Percentiles rank a stretch among this genome's conserved stretches.
Conservation (phyloP, 2,113 vertebrate species). For the Gallinago paraguaiae region DNA sequence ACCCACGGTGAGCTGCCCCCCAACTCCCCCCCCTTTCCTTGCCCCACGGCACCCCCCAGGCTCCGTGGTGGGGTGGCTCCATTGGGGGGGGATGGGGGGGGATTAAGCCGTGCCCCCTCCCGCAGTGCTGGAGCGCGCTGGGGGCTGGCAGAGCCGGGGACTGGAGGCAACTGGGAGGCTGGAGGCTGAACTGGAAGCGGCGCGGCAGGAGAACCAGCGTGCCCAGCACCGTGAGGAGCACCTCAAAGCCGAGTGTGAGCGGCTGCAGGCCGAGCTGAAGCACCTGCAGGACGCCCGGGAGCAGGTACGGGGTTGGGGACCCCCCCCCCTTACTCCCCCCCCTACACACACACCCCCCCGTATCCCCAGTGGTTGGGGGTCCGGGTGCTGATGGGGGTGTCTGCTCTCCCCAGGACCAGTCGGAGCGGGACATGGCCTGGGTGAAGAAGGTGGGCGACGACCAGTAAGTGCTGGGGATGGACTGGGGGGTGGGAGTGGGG, state of each 20-base stretch:
- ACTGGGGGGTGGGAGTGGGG: not conserved
- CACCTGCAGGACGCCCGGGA: conserved; percentile 84
- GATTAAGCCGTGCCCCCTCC: not conserved
- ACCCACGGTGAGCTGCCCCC: conserved; percentile 83
- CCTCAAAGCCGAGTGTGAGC: conserved; percentile 86
- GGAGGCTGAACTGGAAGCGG: conserved; percentile 91
- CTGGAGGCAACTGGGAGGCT: conserved; percentile 80
- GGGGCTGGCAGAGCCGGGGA: conserved; percentile 85
- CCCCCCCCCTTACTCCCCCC: no score
- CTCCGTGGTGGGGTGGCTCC: accelerated
- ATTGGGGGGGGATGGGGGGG: not conserved
- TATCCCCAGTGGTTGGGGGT: not conserved
- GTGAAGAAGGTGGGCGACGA: conserved; percentile 97
- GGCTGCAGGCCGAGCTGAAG: conserved; percentile 88
- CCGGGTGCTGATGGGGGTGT: not conserved
- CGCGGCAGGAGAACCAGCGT: conserved; percentile 85
- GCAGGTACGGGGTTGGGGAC: conserved; percentile 74
- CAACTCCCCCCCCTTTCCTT: no score
- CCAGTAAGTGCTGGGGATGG: conserved; percentile 86
- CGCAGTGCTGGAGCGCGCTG: conserved; percentile 79
- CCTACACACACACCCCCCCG: not conserved
- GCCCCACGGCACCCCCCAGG: accelerated
- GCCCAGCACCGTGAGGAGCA: conserved; percentile 92
- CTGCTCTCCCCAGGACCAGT: conserved; percentile 84
- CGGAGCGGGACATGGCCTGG: conserved; percentile 95